phyloP scores from a whole-genome alignment of 2,888 invertebrate species.

The Drosophila multiciliata region DNA sequence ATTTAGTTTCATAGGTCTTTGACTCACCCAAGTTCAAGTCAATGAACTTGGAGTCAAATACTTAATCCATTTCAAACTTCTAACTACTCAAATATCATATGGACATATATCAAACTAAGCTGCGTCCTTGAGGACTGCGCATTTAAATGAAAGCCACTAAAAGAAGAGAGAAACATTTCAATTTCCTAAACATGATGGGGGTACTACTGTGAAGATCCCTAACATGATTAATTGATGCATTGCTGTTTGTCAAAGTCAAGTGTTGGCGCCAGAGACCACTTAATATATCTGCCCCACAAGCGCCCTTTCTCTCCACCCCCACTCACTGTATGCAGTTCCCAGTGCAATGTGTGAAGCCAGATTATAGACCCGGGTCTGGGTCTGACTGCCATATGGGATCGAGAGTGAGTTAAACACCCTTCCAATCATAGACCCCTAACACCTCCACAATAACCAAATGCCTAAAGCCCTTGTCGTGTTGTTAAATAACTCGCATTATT shows the following conservation, averaged over 20 bases:
- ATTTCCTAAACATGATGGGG: slow-evolving; percentile 9
- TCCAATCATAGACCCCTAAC: slow-evolving; percentile 11
- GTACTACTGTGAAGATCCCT: slow-evolving; percentile 13
- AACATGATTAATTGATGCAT: slow-evolving; percentile 62
- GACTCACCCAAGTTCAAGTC: slow-evolving; percentile 43
- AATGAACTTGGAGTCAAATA: slow-evolving; percentile 47
- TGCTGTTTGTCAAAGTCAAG: slow-evolving; percentile 78
- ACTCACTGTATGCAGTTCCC: slow-evolving; percentile 43
- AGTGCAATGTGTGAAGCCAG: slow-evolving; percentile 49
- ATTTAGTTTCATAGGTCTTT: background rate
- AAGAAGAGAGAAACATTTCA: slow-evolving; percentile 11
- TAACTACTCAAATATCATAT: slow-evolving; percentile 1
- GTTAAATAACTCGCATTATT: slow-evolving; percentile 45
- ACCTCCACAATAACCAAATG: background rate
- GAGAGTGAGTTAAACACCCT: slow-evolving; percentile 6
- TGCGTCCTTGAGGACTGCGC: slow-evolving; percentile 27
- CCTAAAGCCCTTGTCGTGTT: slow-evolving; percentile 18
- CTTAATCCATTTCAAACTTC: slow-evolving; percentile 4
- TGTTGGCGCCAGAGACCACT: slow-evolving; percentile 81
- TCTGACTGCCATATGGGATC: slow-evolving; percentile 7
- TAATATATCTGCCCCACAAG: slow-evolving; percentile 26
- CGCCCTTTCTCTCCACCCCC: background rate
- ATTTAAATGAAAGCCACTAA: slow-evolving; percentile 7
- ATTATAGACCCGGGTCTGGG: slow-evolving; percentile 30
- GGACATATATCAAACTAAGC: slow-evolving; percentile 9